A percentile compares a stretch with the other conserved stretches of the same genome.
These are phyloP conservation scores for Hirudinaria manillensis DNA, from an alignment of 2,888 invertebrate species.

Conservation along the genomic window DNA sequence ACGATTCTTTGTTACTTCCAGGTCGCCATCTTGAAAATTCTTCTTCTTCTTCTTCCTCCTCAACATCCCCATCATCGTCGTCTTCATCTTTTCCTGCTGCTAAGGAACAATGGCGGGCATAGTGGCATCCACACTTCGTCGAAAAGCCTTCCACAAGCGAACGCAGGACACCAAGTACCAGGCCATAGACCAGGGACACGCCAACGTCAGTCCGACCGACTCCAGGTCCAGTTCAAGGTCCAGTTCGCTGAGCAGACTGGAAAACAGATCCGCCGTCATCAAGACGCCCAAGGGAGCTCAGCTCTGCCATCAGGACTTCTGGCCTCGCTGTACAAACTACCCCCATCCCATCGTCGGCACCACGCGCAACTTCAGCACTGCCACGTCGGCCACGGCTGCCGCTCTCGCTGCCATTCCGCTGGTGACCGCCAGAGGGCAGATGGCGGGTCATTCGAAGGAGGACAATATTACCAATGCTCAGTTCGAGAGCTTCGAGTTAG, in stretches of 20 bases:
- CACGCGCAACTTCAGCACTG: constrained; percentile 12
- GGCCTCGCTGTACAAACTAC: constrained; percentile 25
- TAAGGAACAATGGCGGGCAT: constrained; percentile 25
- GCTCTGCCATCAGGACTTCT: constrained; percentile 31
- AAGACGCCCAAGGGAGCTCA: constrained; percentile 31
- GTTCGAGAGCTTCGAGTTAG: constrained; percentile 34
- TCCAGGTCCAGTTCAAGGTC: constrained; percentile 28
- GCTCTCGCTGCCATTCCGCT: constrained; percentile 5
- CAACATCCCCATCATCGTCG: background rate
- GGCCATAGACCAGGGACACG: constrained; percentile 28
- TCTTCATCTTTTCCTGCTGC: background rate
- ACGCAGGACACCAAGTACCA: constrained; percentile 32
- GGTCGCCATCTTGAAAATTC: too few relatives aligned
- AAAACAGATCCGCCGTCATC: constrained; percentile 16
- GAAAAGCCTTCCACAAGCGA: constrained; percentile 28
- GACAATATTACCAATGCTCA: constrained; percentile 31
- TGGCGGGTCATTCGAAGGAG: constrained; percentile 2
- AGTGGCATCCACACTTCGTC: constrained; percentile 16
- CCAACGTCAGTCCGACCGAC: constrained; percentile 19
- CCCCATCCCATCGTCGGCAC: constrained; percentile 4
- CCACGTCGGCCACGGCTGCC: background rate
- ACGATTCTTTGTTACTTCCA: too few relatives aligned
- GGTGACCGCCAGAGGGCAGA: background rate
- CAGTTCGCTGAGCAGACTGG: constrained; percentile 6
- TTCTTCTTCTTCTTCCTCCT: background rate